These are phyloP conservation scores for Stegana nigrithorax DNA, from an alignment of 2,888 invertebrate genomes.

Conservation along the genomic window DNA sequence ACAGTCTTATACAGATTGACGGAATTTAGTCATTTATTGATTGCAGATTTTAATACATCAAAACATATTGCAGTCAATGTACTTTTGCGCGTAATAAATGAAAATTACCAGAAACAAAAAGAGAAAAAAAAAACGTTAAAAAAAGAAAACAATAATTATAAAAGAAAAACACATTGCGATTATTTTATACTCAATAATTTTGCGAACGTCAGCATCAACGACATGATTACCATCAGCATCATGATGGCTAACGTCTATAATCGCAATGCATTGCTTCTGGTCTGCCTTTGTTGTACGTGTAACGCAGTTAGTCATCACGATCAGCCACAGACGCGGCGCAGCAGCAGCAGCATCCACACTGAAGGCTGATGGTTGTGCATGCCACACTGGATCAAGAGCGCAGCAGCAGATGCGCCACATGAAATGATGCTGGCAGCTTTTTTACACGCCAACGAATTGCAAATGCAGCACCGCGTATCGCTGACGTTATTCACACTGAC, in stretches of 20 bases:
- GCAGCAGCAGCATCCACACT: conserved; percentile 28
- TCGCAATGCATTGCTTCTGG: not conserved
- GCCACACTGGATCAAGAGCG: not conserved
- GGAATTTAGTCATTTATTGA: too few species aligned
- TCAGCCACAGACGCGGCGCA: not conserved
- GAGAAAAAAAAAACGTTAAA: too few species aligned
- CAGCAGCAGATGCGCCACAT: not conserved
- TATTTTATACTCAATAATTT: too few species aligned
- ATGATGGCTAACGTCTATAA: not conserved
- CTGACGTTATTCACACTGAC: not conserved
- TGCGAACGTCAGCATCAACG: too few species aligned
- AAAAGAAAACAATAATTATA: too few species aligned
- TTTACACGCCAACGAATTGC: conserved; percentile 55
- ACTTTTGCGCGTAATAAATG: too few species aligned
- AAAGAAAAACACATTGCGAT: too few species aligned
- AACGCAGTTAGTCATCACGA: not conserved
- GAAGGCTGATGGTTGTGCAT: conserved; percentile 15
- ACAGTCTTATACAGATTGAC: too few species aligned
- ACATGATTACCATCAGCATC: not conserved
- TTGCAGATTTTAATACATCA: too few species aligned
- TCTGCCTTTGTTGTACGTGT: too few species aligned
- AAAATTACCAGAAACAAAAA: too few species aligned
- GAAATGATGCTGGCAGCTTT: conserved; percentile 42
- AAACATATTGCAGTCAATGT: too few species aligned
- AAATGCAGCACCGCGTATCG: conserved; percentile 40